A percentile compares a stretch with the other conserved stretches of the same genome.
These are phyloP conservation scores for Diuraphis noxia DNA, from an alignment of 1,140 invertebrate genomes.

Conservation along the genomic window DNA sequence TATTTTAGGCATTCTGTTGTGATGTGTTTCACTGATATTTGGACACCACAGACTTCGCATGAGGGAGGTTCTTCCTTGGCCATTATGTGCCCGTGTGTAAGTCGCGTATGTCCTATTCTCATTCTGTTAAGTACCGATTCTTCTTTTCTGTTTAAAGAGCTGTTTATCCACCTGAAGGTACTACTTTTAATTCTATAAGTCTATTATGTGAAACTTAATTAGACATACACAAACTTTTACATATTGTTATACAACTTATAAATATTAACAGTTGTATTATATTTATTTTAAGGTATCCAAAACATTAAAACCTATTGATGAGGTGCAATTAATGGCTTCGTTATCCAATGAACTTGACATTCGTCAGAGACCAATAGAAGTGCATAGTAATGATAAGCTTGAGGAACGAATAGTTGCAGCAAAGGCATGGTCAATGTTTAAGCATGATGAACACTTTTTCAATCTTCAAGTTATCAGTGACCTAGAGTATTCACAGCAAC, in stretches of 20 bases:
- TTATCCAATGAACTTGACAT: conserved; percentile 68
- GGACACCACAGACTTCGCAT: too few species aligned
- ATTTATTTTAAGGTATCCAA: conserved; percentile 33
- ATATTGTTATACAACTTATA: background rate
- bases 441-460: conserved; percentile 65
- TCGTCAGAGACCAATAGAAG: conserved; percentile 62
- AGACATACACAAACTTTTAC: background rate
- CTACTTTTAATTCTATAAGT: too few species aligned
- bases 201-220: too few species aligned
- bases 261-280: background rate
- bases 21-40: too few species aligned
- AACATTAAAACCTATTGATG: conserved; percentile 81
- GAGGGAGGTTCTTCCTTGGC: too few species aligned
- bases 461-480: conserved; percentile 72
- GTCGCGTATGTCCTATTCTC: too few species aligned
- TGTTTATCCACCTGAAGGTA: too few species aligned
- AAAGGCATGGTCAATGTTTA: conserved; percentile 77
- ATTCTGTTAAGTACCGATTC: too few species aligned
- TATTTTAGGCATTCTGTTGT: too few species aligned
- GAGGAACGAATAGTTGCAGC: conserved; percentile 66
- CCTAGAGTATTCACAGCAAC: conserved; percentile 71
- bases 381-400: conserved; percentile 62
- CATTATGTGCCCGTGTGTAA: too few species aligned
- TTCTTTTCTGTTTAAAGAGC: too few species aligned
- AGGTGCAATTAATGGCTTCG: conserved; percentile 72